Conservation (phyloP, 2,888 invertebrate species). For the Aplocera efformata region DNA sequence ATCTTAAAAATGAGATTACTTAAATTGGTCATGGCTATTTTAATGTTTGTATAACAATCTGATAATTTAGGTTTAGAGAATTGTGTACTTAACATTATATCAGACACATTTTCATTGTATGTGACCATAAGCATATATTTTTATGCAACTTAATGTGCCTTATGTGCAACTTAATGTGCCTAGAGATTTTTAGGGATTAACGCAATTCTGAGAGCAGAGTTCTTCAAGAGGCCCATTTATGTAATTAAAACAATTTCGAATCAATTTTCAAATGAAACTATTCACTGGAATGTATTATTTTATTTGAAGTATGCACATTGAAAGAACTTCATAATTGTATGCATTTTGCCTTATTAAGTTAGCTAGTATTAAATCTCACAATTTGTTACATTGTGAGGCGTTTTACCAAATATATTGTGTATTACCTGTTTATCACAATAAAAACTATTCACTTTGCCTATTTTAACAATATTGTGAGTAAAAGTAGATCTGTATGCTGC, state of each 20-base stretch:
- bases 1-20: constrained; percentile 28
- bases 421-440: constrained; percentile 2
- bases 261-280: constrained; percentile 10
- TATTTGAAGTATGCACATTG: constrained; percentile 8
- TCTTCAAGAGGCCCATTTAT: too few relatives aligned
- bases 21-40: constrained; percentile 35
- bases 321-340: constrained; percentile 3
- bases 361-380: constrained; percentile 14
- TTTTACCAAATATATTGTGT: constrained; percentile 9
- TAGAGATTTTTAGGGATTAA: too few relatives aligned
- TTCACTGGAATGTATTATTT: constrained; percentile 20
- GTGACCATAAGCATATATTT: too few relatives aligned
- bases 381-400: constrained; percentile 12
- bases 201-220: too few relatives aligned
- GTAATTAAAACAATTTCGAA: too few relatives aligned
- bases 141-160: too few relatives aligned
- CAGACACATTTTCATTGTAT: too few relatives aligned
- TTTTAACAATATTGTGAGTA: constrained; percentile 18
- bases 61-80: too few relatives aligned
- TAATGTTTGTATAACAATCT: constrained; percentile 17
- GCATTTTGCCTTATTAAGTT: constrained; percentile 19
- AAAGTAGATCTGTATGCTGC: constrained; percentile 24
- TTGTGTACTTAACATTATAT: too few relatives aligned
- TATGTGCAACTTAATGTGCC: too few relatives aligned
- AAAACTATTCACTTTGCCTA: constrained; percentile 1